Evolutionary conservation across 2,797 vertebrate species (phyloP).

Genomic region (Sebastes hopkinsi): DNA sequence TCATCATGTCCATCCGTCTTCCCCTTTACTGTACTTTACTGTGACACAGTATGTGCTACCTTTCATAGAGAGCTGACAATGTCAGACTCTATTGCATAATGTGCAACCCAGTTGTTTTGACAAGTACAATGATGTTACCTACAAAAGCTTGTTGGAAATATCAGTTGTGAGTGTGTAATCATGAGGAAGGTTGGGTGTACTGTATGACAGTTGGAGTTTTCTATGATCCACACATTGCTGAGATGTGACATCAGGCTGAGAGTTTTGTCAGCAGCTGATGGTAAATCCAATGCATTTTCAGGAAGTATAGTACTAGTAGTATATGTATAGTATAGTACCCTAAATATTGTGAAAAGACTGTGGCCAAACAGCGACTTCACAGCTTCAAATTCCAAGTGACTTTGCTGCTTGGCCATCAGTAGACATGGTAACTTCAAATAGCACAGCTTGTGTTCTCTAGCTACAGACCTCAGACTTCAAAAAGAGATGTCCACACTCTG

Average conservation of each 20-base stretch:
- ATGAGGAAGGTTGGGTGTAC: neutral
- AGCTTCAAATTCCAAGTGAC: neutral
- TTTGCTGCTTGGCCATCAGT: neutral
- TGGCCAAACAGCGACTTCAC: neutral
- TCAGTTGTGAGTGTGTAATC: neutral
- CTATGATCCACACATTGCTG: neutral
- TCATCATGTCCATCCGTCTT: neutral
- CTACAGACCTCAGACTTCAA: constrained; percentile 2
- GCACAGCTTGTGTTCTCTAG: neutral
- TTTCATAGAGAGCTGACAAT: neutral
- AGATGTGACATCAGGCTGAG: neutral
- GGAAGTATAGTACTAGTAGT: neutral
- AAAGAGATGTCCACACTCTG: neutral
- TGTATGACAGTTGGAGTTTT: neutral
- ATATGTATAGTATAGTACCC: too few species aligned
- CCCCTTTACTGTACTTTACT: neutral
- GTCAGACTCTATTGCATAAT: neutral
- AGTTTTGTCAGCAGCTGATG: neutral
- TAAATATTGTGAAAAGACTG: neutral
- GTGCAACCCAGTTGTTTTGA: neutral
- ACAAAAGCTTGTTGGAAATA: neutral
- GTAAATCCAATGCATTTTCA: neutral
- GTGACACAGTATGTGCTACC: too few species aligned
- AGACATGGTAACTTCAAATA: neutral
- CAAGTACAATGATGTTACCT: neutral